Evolutionary conservation across 2,888 invertebrate genomes (phyloP), one percentile per base, ranked within the genome.

Genomic region (Drosophila paracracens): DNA sequence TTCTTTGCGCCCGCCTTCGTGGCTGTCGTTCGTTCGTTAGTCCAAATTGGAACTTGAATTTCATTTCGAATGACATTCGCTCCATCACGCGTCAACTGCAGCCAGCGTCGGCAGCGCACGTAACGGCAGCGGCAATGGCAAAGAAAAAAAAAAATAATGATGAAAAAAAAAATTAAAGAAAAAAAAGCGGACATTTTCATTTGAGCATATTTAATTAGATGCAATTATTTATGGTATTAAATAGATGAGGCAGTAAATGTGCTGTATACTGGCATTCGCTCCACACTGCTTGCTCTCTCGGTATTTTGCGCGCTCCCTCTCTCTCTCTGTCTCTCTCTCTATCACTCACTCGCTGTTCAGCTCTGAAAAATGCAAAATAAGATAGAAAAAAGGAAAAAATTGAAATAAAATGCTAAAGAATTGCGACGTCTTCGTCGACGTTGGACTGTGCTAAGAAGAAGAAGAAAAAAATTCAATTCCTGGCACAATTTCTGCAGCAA

Each of bases 211-310:
- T 92, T 92, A 92, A 92, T 92, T 92, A 92, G 92, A 92, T 92
- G 92, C 92, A 92, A 92, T 92, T 92, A 92, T 92, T 92, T 92
- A 92, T 92, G 92, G 91, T 92, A 92, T 92, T 92, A 92, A 92
- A 92, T 92, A 92, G 92, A 92, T 92, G 92, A 92, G 92, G 92
- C 91, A 92, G 91, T 91, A 92, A 92, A 92, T 91, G 91, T 89
- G 90, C 85, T 88, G 79, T 90, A 74, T 83, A 77, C 85, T 84
- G 72, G 62, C 74, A 66, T 66, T 77, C 65, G 63, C 77, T 64
- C 36, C 21, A 7, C 52, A 40, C 58, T 46, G 46, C 46, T 46
- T 25, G 25, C 46, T 46, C 46, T 46, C 46, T 13, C 46, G 13
- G 13, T 4, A 46, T 46, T 46, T 46, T 46, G 46, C 21, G 31